Evolutionary conservation across 2,888 invertebrate genomes (phyloP).

Genomic region (Spilarctia lutea): DNA sequence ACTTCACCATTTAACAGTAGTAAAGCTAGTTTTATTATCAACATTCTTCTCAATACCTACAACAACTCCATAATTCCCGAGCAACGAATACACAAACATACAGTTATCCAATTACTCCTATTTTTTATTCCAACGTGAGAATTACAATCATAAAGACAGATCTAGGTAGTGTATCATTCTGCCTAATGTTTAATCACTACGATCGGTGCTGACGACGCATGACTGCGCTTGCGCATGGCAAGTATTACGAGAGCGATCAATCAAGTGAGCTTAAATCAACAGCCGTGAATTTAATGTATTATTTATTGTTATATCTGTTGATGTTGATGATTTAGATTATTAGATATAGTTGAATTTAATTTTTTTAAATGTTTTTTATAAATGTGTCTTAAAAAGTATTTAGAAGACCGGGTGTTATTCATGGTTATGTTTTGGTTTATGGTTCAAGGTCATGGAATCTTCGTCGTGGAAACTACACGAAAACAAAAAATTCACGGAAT

Average conservation of each 20-base stretch:
- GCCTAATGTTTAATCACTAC: constrained; percentile 32
- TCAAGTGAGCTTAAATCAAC: constrained; percentile 41
- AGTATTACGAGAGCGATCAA: constrained; percentile 34
- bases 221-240: constrained; percentile 34
- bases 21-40: no score
- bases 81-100: neutral
- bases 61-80: neutral
- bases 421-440: no score
- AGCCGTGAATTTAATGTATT: constrained; percentile 23
- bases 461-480: no score
- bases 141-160: constrained; percentile 49
- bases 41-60: neutral
- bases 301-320: constrained; percentile 11
- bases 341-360: neutral
- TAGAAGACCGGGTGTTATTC: no score
- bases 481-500: no score
- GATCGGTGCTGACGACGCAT: constrained; percentile 38
- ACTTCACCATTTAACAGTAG: no score
- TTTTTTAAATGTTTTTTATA: no score
- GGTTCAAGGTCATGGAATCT: no score
- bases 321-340: constrained; percentile 9
- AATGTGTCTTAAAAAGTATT: no score
- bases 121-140: constrained; percentile 31
- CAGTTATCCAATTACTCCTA: constrained; percentile 1
- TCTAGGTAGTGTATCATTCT: constrained; percentile 44